Conservation (phyloP, 2,797 vertebrate species). For the Acanthopagrus latus region DNA sequence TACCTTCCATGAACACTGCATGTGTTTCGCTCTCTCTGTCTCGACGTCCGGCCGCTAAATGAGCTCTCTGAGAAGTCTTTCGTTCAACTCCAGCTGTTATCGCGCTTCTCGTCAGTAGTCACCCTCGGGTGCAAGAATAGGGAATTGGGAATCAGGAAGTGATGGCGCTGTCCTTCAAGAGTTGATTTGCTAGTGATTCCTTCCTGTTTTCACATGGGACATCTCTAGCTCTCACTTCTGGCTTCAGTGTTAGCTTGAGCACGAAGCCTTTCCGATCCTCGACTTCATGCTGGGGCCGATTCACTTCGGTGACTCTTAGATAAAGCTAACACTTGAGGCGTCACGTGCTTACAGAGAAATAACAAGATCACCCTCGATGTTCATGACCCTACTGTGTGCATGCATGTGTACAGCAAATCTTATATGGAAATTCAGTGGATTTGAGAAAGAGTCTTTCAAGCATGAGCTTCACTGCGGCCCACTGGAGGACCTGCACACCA, state of each 20-base stretch:
- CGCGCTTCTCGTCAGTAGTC: slow-evolving; percentile 11
- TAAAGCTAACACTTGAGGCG: too few species aligned
- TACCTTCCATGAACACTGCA: background rate
- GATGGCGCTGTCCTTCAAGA: slow-evolving; percentile 53
- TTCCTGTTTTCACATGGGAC: slow-evolving; percentile 75
- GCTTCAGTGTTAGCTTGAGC: slow-evolving; percentile 11
- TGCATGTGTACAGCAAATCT: background rate
- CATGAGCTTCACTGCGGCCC: background rate
- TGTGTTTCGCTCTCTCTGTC: background rate
- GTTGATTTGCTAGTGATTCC: slow-evolving; percentile 55
- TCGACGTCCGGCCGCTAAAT: background rate
- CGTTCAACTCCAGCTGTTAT: background rate
- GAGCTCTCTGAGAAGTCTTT: background rate
- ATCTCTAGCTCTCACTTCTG: slow-evolving; percentile 64
- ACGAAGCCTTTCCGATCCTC: background rate
- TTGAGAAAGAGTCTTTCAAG: background rate
- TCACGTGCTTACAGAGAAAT: background rate
- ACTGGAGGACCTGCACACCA: background rate
- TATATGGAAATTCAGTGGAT: background rate
- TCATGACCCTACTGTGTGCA: background rate
- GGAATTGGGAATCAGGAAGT: slow-evolving; percentile 80
- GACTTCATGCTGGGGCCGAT: background rate
- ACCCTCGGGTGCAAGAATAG: slow-evolving; percentile 45
- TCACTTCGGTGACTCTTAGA: background rate
- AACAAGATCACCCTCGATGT: background rate